Base-by-base conservation (phyloP, 2,888 invertebrate genomes). In the Thumatha senex region DNA sequence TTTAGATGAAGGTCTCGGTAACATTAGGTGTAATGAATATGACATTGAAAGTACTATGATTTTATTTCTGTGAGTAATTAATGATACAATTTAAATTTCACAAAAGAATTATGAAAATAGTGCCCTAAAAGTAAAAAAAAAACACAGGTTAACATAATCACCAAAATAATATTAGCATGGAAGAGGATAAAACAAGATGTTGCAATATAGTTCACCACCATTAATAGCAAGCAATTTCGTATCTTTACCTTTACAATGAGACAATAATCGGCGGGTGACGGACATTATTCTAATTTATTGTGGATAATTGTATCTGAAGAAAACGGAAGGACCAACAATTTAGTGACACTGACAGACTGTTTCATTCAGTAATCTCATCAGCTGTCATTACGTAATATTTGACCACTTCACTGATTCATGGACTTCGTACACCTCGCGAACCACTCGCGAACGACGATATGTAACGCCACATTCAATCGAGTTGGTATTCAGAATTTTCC, bases 251-350 rank as follows among this genome's bases (percentile, higher is more conserved):
- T 92, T 92, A 63, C 92, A 84, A 74, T 92, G 91, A 65, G 91
- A 87, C 72, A 94, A 87, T 85, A 92, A 88, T 79, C 93, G 87
- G 65, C 91, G 89, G 65, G 93, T 88, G 70, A 93, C 92, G 78
- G 93, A 93, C 93, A 94, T 94, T 78, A 72, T 84, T 67, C 53
- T 67, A 64, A 58, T 33, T 44, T n/a, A n/a, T n/a, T 29, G 1
- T 64, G 57, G 54, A 59, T 61, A 70, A 68, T 57, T 63, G 52
- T 51, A 64, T 56, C 58, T 57, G 60, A 43, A 46, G 57, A 67
- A 65, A 67, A 52, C 13, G 68, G 64, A 72, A 77, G 73, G 63
- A 67, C 56, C 64, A 73, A 62, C 64, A 73, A 70, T 74, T 76
- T 72, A 45, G 54, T 86, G 88, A 88, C 87, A 89, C 79, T 88